These are phyloP conservation scores for Cardiocondyla obscurior DNA, from an alignment of 1,140 invertebrate species.

Conservation along the genomic window DNA sequence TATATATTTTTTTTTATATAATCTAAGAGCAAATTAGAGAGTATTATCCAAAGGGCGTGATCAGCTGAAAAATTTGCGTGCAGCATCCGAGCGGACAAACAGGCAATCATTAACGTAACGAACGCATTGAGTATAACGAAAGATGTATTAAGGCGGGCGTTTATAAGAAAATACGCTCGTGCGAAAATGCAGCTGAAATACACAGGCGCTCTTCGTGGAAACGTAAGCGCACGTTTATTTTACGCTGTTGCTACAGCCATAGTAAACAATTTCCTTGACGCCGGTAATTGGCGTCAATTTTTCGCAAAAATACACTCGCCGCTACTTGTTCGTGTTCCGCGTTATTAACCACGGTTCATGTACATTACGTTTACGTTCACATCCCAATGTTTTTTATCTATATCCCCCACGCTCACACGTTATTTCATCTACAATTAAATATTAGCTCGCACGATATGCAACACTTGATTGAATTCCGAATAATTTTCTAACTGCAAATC, in stretches of 20 bases:
- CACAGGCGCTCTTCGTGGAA: neutral
- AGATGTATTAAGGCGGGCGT: constrained; percentile 48
- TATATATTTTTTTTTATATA: neutral
- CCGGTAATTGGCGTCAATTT: constrained; percentile 33
- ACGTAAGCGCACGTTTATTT: constrained; percentile 29
- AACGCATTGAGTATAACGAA: constrained; percentile 62
- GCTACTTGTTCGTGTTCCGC: neutral
- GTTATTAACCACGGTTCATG: neutral
- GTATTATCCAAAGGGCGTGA: neutral
- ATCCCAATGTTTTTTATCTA: neutral
- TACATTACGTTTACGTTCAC: neutral
- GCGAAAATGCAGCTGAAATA: constrained; percentile 44
- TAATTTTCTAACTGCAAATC: neutral
- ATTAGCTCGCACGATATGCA: neutral
- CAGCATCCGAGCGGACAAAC: constrained; percentile 8
- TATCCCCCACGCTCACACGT: neutral
- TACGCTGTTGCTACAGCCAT: neutral
- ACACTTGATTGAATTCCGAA: neutral
- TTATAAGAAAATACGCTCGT: constrained; percentile 18
- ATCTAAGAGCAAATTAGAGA: neutral
- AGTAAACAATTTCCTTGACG: constrained; percentile 37
- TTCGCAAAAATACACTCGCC: constrained; percentile 7
- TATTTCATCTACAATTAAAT: neutral
- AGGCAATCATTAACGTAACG: constrained; percentile 58
- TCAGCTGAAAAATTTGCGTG: neutral